Evolutionary conservation across 2,113 vertebrate genomes (phyloP), one percentile per base, ranked within the genome.

Genomic region (Daphoenositta chrysoptera): DNA sequence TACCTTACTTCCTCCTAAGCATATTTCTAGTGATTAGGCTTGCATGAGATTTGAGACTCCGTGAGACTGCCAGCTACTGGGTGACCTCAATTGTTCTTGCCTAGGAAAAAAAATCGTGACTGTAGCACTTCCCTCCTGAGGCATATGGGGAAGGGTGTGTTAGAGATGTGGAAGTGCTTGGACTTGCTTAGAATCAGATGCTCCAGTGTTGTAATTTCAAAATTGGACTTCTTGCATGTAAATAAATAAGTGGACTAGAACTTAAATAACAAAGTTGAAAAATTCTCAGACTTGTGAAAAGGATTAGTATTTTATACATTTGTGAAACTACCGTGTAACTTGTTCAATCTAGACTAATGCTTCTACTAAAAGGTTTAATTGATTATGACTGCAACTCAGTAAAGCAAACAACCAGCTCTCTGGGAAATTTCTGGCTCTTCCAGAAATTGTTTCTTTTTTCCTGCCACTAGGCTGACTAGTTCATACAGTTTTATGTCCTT

Each of bases 21-120:
- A 1, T 20, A 30, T 70, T 89, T 53, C 60, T 40, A 28, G 65
- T 50, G 60, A 31, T 60, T 2, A 39, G 57, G 47, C 56, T 71
- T 70, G 47, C 0, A 0, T 63, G 66, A 65, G 66, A 58, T 53
- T 64, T 64, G 47, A 68, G 65, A 57, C n/a, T 51, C 33, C 0
- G 0, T 0, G 7, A 33, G 3, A 6, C 42, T 56, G 48, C 42
- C 2, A 1, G 61, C 73, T 37, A 17, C 47, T 30, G 69, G 18
- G 28, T 87, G 56, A 70, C 60, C 35, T 50, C 64, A 23, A 0
- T 44, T 63, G 57, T 60, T 79, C 44, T 27, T 54, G 30, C 42
- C 35, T 82, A 1, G 1, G 13, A 51, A 84, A 35, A 54, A 37
- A 61, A 70, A 17, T 15, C 2, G 0, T 30, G 45, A 57, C 65